Base-by-base conservation (phyloP, 2,797 vertebrate genomes). In the Sphenodon punctatus region DNA sequence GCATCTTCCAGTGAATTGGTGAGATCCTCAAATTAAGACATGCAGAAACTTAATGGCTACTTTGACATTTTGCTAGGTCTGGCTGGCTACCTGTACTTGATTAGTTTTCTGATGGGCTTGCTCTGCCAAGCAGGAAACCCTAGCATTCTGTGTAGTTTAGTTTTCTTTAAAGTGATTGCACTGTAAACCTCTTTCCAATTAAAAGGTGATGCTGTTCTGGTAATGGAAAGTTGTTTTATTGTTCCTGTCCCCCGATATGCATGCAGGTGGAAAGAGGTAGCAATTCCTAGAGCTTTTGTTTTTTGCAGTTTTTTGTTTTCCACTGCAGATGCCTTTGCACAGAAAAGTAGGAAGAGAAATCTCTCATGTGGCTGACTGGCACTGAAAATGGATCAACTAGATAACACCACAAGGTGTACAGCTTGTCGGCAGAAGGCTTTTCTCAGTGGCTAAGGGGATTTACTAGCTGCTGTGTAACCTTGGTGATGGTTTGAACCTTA, bases 151-250 rank as follows among this genome's bases (percentile, higher is more conserved):
- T 46, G 77, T 81, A 84, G 74, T 79, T 83, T 82, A 42, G 53
- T 80, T 84, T 81, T 76, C 71, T 80, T 67, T 76, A 80, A 81
- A 67, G 61, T 10, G 11, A 88, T 85, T 88, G 81, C 34, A 27
- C 64, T 82, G 86, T 82, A 93, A 88, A 80, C 86, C 82, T 78
- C 16, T 1, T 88, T 83, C 64, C 88, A 91, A 86, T 94, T 94
- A 91, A 89, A 90, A 78, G 88, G 85, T 75, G 80, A 74, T 82
- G 75, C 69, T 85, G 61, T 87, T 92, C 59, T 49, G 38, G 78
- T 88, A 86, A 85, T 86, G 78, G 86, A 85, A 94, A 87, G 80
- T 91, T 93, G 92, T 88, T 89, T 92, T 90, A 91, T 88, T 91
- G 88, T 86, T 91, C 30, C 53, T 89, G 49, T 86, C 13, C 66